phyloP scores from a whole-genome alignment of 2,797 vertebrate species.

The Pygocentrus nattereri region DNA sequence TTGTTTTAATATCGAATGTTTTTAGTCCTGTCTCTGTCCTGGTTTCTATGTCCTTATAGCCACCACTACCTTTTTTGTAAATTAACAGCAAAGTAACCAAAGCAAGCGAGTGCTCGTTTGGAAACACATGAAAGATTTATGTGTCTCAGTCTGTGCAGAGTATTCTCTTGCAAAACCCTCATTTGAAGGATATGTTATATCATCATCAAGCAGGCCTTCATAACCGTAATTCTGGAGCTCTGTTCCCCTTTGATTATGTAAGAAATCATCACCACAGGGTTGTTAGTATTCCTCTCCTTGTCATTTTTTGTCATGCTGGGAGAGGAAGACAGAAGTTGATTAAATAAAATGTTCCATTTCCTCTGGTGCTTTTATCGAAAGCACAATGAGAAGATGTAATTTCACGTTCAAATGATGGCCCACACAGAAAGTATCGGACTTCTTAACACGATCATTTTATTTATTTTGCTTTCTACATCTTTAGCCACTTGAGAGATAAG shows the following conservation, averaged over 20 bases:
- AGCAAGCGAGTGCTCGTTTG: not conserved
- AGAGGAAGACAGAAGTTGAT: slow-evolving; percentile 46
- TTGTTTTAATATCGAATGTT: not conserved
- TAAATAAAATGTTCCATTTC: slow-evolving; percentile 50
- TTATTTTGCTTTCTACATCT: not conserved
- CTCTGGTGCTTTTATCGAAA: slow-evolving; percentile 34
- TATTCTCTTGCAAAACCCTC: not conserved
- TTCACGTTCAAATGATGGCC: slow-evolving; percentile 3
- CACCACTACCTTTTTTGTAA: not conserved
- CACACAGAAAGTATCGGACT: slow-evolving; percentile 3
- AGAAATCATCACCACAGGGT: slow-evolving; percentile 47
- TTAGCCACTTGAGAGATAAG: slow-evolving; percentile 2
- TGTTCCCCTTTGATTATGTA: slow-evolving; percentile 36
- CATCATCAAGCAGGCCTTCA: not conserved
- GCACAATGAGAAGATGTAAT: slow-evolving; percentile 21
- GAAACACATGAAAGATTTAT: not conserved
- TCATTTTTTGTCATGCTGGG: slow-evolving; percentile 41
- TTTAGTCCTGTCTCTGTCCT: not conserved
- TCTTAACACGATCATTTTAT: slow-evolving; percentile 7
- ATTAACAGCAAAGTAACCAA: not conserved
- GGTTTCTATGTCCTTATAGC: too few species aligned
- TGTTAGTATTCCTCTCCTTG: slow-evolving; percentile 26
- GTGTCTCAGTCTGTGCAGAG: not conserved
- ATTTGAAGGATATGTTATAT: slow-evolving; percentile 1
- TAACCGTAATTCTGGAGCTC: slow-evolving; percentile 26